Evolutionary conservation across 2,888 invertebrate species (phyloP).

Genomic region (Aspidapion aeneum): DNA sequence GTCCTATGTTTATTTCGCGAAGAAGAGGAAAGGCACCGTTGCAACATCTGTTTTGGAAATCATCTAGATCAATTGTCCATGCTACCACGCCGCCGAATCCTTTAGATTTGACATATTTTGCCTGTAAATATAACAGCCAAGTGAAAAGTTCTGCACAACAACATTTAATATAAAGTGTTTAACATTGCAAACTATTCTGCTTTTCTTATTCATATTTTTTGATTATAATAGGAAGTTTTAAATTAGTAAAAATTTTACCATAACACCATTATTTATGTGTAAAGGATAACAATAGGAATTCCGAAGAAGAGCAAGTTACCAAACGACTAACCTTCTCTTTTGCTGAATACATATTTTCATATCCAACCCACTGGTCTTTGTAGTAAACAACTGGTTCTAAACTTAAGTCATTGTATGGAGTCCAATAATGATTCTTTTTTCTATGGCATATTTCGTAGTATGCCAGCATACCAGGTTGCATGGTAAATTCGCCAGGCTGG

Average conservation of each 20-base stretch:
- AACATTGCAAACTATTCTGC: too few relatives aligned
- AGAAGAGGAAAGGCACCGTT: conserved; percentile 74
- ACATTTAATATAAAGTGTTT: too few relatives aligned
- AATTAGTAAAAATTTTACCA: too few relatives aligned
- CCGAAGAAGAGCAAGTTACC: too few relatives aligned
- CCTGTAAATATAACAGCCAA: conserved; percentile 49
- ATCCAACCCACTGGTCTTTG: conserved; percentile 87
- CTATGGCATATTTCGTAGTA: conserved; percentile 83
- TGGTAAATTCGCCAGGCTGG: conserved; percentile 74
- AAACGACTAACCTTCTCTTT: conserved; percentile 61
- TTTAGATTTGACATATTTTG: conserved; percentile 66
- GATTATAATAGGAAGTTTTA: too few relatives aligned
- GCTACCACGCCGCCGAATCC: conserved; percentile 80
- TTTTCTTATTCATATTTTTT: too few relatives aligned
- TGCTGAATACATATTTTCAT: conserved; percentile 76
- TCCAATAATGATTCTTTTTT: conserved; percentile 67
- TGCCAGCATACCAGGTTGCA: conserved; percentile 83
- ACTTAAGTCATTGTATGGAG: conserved; percentile 52
- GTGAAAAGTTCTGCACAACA: too few relatives aligned
- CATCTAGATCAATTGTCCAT: conserved; percentile 87
- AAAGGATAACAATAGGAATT: too few relatives aligned
- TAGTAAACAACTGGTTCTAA: conserved; percentile 74
- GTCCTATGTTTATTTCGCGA: conserved; percentile 70
- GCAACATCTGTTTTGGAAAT: conserved; percentile 83
- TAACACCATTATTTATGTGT: too few relatives aligned